Base-by-base conservation (phyloP, 1,140 invertebrate species). In the Bombus balteatus region DNA sequence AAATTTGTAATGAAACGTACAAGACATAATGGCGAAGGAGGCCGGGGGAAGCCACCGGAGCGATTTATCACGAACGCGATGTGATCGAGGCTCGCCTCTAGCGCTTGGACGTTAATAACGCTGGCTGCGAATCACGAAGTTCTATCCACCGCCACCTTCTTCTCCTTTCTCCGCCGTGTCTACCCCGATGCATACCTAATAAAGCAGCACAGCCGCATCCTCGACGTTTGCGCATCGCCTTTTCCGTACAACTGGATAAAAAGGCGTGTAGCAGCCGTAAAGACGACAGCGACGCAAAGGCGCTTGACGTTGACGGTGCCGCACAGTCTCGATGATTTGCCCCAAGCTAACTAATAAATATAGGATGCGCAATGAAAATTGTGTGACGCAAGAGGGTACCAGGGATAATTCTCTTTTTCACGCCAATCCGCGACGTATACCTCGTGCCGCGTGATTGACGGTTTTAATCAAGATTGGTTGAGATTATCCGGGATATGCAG, bases 61-160 rank as follows among this genome's bases (percentile, higher is more conserved):
- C 94, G 93, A 94, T 94, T 94, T 94, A 95, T 94, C 94, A 94
- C 92, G 92, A 94, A 93, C 88, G 88, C 92, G 94, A 94, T 93
- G 94, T 94, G 93, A 95, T 95, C 94, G 92, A 92, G 88, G 90
- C 90, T 94, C 89, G 94, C 93, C 93, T 91, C 92, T 90, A 93
- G 92, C 91, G 90, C 91, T 92, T 47, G 90, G 92, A 94, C 92
- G 93, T 95, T 94, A 94, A 94, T 95, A 95, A 94, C 93, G 89
- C 90, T 89, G 89, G 86, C 91, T 76, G 89, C 87, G 90, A 91
- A 90, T 91, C 87, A 88, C 87, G 80, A 62, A 87, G 90, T 89
- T 85, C 91, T 90, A 89, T 90, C 72, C 83, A n/a, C 87, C 84
- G 78, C 83, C 83, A 75, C 83, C 85, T 73, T 73, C 83, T 83